A percentile compares a stretch with the other conserved stretches of the same genome.
These are phyloP conservation scores for Fissipunctia ypsillon DNA, from an alignment of 2,888 invertebrate species.

Conservation along the genomic window DNA sequence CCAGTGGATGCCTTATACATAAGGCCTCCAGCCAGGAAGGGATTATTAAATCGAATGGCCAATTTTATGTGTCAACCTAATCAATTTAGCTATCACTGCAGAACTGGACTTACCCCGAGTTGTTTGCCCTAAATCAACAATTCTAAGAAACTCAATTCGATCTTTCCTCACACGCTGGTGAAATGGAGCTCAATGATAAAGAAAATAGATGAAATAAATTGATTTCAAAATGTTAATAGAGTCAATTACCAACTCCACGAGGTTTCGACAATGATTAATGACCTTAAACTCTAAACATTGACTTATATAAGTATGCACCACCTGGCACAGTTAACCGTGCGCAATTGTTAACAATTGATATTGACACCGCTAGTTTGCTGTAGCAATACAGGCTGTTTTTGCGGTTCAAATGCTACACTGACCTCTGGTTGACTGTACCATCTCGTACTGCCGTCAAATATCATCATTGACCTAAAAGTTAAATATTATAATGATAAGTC, in stretches of 20 bases:
- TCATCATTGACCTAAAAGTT: conserved; percentile 12
- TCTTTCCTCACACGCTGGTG: neutral
- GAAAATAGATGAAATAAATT: conserved; percentile 10
- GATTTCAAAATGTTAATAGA: conserved; percentile 18
- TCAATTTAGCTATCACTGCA: too few species aligned
- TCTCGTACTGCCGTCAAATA: neutral
- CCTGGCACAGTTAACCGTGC: neutral
- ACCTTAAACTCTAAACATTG: neutral
- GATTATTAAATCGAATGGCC: too few species aligned
- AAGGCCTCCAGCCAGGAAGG: too few species aligned
- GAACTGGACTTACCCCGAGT: too few species aligned
- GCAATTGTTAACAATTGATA: neutral
- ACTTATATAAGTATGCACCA: neutral
- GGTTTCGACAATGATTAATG: conserved; percentile 14
- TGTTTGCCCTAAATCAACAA: too few species aligned
- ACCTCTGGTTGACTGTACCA: neutral
- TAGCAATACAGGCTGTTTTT: neutral
- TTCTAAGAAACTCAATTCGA: too few species aligned
- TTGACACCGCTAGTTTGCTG: neutral
- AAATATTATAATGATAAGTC: conserved; percentile 17
- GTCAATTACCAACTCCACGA: conserved; percentile 5
- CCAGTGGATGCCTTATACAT: too few species aligned
- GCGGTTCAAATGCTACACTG: neutral
- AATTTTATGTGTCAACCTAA: too few species aligned
- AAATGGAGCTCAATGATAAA: neutral